These are phyloP conservation scores for Chelonia mydas DNA, from an alignment of 2,797 vertebrate genomes.

Conservation along the genomic window DNA sequence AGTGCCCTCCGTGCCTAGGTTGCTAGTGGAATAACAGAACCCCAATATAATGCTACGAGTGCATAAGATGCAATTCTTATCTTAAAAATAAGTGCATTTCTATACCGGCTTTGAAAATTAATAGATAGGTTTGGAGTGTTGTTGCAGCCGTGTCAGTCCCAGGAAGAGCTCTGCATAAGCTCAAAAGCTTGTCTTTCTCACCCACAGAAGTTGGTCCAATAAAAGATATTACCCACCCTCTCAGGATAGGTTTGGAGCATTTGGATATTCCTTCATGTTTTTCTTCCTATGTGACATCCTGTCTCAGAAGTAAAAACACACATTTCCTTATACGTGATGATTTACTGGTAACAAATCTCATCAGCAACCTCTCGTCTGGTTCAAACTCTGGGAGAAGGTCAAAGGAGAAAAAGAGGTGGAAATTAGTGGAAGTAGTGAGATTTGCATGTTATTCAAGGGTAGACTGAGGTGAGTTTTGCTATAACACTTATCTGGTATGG, in stretches of 20 bases:
- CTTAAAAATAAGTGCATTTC: neutral
- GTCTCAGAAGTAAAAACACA: neutral
- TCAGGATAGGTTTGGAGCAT: neutral
- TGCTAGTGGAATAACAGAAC: neutral
- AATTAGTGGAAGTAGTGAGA: neutral
- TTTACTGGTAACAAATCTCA: neutral
- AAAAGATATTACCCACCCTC: neutral
- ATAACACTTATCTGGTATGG: neutral
- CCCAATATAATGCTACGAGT: neutral
- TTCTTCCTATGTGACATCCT: neutral
- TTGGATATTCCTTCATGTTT: rapidly evolving
- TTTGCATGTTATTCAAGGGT: neutral
- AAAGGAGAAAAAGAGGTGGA: neutral
- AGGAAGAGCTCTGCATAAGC: neutral
- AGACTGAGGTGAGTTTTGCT: neutral
- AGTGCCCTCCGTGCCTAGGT: neutral
- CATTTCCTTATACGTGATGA: neutral
- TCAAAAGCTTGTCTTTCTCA: neutral
- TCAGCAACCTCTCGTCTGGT: neutral
- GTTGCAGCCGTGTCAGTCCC: neutral
- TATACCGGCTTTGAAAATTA: neutral
- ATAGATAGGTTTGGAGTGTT: neutral
- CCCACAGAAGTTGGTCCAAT: neutral
- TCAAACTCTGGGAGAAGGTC: neutral
- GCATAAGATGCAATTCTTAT: neutral